A percentile compares a stretch with the other conserved stretches of the same genome.
phyloP scores from a whole-genome alignment of 1,140 invertebrate species.

The Portunus trituberculatus region DNA sequence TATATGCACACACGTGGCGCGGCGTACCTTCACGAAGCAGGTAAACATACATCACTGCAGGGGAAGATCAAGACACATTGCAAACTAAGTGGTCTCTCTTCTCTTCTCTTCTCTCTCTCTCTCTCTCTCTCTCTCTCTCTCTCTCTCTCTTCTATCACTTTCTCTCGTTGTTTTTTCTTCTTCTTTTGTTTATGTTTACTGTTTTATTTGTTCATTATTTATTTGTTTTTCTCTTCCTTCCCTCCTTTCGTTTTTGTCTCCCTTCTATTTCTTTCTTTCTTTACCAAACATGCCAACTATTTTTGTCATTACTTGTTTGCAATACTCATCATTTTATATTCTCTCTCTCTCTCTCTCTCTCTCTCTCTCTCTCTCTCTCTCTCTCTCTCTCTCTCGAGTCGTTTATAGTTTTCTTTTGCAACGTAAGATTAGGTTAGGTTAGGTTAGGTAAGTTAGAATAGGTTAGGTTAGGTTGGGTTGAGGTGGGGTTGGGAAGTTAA shows the following conservation, averaged over 20 bases:
- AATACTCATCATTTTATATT: too few relatives aligned
- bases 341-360: slow-evolving; percentile 12
- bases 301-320: not conserved
- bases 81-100: not conserved
- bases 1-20: too few relatives aligned
- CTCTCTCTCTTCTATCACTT: not conserved
- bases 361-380: slow-evolving; percentile 21
- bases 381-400: not conserved
- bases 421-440: too few relatives aligned
- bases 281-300: not conserved
- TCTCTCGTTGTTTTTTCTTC: not conserved
- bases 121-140: slow-evolving; percentile 23
- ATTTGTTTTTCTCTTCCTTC: too few relatives aligned
- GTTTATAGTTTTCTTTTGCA: too few relatives aligned
- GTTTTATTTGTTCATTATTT: not conserved
- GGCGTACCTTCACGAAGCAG: too few relatives aligned
- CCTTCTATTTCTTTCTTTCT: not conserved
- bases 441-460: too few relatives aligned
- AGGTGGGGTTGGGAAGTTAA: too few relatives aligned
- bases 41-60: too few relatives aligned
- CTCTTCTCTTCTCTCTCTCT: not conserved
- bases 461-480: too few relatives aligned
- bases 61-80: too few relatives aligned
- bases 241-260: not conserved
- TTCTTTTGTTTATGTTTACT: not conserved